Evolutionary conservation across 2,888 invertebrate species (phyloP).

Genomic region (Drosophila neonasuta): DNA sequence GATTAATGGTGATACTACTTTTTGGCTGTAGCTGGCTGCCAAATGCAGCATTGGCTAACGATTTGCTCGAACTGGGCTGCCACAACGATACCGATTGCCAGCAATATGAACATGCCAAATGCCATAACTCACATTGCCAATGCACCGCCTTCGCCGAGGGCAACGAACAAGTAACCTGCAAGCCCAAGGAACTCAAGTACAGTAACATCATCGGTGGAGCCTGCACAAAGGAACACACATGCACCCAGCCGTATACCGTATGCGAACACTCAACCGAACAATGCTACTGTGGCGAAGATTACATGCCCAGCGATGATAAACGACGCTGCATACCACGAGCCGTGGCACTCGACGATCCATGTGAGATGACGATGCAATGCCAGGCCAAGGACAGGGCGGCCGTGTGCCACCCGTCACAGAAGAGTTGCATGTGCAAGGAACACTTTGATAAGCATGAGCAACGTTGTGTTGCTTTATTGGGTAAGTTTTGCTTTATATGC

Average conservation of each 20-base stretch:
- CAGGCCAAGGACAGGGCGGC: conserved; percentile 65
- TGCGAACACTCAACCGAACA: conserved; percentile 64
- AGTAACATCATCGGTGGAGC: conserved; percentile 79
- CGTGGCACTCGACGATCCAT: conserved; percentile 60
- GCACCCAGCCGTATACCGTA: conserved; percentile 64
- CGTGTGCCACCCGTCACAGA: conserved; percentile 56
- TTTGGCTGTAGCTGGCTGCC: conserved; percentile 4
- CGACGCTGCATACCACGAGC: conserved; percentile 73
- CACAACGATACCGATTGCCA: conserved; percentile 61
- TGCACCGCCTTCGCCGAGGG: conserved; percentile 55
- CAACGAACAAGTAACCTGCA: conserved; percentile 57
- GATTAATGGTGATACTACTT: conserved; percentile 1
- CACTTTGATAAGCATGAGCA: conserved; percentile 61
- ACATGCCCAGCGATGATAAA: conserved; percentile 72
- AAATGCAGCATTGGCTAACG: conserved; percentile 27
- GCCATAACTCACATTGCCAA: conserved; percentile 59
- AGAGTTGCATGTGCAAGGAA: conserved; percentile 67
- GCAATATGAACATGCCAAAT: conserved; percentile 59
- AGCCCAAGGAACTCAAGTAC: conserved; percentile 66
- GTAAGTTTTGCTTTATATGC: conserved; percentile 52
- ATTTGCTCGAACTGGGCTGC: conserved; percentile 74
- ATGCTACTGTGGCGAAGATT: conserved; percentile 69
- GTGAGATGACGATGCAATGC: conserved; percentile 77
- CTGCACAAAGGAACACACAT: conserved; percentile 64
- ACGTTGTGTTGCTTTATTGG: conserved; percentile 69